Evolutionary conservation across 2,113 vertebrate species (phyloP).

Genomic region (Sitta europaea): DNA sequence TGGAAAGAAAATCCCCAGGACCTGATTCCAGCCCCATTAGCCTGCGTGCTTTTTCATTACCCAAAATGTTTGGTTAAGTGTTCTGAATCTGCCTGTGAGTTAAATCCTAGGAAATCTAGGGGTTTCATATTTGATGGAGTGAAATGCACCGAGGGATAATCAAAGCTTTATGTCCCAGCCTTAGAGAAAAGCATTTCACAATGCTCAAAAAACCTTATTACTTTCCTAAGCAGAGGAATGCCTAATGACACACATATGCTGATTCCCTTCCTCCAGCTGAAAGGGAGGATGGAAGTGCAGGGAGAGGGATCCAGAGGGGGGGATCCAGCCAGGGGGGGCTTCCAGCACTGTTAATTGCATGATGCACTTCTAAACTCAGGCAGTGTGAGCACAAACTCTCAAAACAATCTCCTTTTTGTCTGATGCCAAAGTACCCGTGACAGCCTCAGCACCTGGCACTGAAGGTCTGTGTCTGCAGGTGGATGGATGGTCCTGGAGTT

Average conservation of each 20-base stretch:
- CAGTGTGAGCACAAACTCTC: neutral
- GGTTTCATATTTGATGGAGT: slow-evolving; percentile 55
- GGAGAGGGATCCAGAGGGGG: neutral
- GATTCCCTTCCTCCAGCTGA: neutral
- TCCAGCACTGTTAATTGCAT: neutral
- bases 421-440: neutral
- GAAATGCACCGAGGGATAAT: slow-evolving; percentile 45
- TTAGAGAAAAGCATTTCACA: slow-evolving; percentile 16
- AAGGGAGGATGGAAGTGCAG: neutral
- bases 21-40: neutral
- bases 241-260: neutral
- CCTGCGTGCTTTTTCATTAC: neutral
- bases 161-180: slow-evolving; percentile 18
- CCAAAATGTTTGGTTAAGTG: slow-evolving; percentile 27
- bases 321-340: neutral
- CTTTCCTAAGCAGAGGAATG: neutral
- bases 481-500: neutral
- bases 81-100: neutral
- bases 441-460: rapidly evolving
- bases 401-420: neutral
- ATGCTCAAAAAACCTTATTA: neutral
- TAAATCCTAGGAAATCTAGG: slow-evolving; percentile 46
- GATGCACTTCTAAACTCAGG: neutral
- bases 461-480: neutral
- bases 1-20: neutral